A percentile compares a stretch with the other conserved stretches of the same genome.
Conservation (phyloP, 2,888 invertebrate genomes). For the Caenorhabditis doughertyi region DNA sequence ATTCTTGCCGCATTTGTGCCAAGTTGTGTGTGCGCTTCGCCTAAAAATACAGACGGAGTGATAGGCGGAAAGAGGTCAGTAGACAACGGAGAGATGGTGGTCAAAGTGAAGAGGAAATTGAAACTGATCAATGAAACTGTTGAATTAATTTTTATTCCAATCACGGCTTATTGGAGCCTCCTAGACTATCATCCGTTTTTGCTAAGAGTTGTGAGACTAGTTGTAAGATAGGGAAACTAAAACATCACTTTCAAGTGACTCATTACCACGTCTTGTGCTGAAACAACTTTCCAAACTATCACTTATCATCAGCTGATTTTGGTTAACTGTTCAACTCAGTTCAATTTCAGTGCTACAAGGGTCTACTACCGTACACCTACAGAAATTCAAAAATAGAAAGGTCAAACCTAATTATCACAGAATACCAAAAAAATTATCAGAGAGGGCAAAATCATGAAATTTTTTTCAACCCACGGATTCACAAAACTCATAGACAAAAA, state of each 20-base stretch:
- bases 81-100: constrained; percentile 6
- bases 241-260: constrained; percentile 4
- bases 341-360: neutral
- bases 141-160: neutral
- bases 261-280: neutral
- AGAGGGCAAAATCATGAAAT: no score
- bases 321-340: neutral
- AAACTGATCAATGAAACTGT: constrained; percentile 24
- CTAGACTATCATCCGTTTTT: neutral
- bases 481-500: no score
- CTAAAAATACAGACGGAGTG: constrained; percentile 45
- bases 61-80: constrained; percentile 18
- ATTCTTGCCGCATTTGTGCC: constrained; percentile 59
- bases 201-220: neutral
- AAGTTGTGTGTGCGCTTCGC: constrained; percentile 56
- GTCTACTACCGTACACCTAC: neutral
- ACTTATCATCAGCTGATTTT: constrained; percentile 11
- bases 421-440: no score
- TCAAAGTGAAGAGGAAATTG: neutral
- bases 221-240: neutral
- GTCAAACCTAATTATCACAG: no score
- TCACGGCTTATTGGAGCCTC: neutral
- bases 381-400: neutral
- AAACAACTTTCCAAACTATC: neutral
- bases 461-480: no score